These are phyloP conservation scores for Sitodiplosis mosellana DNA, from an alignment of 1,140 invertebrate species.

Conservation along the genomic window DNA sequence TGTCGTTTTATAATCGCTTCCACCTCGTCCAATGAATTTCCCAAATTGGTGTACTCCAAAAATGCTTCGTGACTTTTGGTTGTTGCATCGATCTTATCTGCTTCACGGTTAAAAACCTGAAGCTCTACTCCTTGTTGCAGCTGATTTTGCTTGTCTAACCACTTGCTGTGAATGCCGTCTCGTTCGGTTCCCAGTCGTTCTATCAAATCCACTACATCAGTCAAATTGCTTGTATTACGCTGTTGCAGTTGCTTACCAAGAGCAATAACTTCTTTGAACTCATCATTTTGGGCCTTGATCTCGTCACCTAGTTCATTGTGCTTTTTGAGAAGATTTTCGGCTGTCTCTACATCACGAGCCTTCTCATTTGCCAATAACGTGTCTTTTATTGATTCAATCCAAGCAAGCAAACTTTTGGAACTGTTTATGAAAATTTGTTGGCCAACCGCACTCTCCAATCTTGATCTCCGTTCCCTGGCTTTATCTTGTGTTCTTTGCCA, in stretches of 20 bases:
- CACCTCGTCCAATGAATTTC: constrained; percentile 83
- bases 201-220: constrained; percentile 53
- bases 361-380: constrained; percentile 64
- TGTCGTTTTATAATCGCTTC: constrained; percentile 87
- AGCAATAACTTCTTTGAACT: constrained; percentile 57
- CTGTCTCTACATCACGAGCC: constrained; percentile 74
- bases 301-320: constrained; percentile 84
- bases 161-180: constrained; percentile 51
- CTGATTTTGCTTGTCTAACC: constrained; percentile 67
- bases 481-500: constrained; percentile 78
- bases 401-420: constrained; percentile 58
- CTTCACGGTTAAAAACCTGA: constrained; percentile 86
- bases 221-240: constrained; percentile 41
- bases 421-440: constrained; percentile 83
- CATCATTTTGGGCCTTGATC: constrained; percentile 57
- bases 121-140: constrained; percentile 70
- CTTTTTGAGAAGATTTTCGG: constrained; percentile 75
- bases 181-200: constrained; percentile 56
- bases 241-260: constrained; percentile 55
- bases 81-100: constrained; percentile 90
- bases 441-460: constrained; percentile 83
- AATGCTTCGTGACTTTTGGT: constrained; percentile 87
- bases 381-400: constrained; percentile 60
- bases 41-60: constrained; percentile 73
- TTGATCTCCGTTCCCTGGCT: constrained; percentile 54